phyloP scores from a whole-genome alignment of 2,113 vertebrate genomes.

The Myocastor coypus region DNA sequence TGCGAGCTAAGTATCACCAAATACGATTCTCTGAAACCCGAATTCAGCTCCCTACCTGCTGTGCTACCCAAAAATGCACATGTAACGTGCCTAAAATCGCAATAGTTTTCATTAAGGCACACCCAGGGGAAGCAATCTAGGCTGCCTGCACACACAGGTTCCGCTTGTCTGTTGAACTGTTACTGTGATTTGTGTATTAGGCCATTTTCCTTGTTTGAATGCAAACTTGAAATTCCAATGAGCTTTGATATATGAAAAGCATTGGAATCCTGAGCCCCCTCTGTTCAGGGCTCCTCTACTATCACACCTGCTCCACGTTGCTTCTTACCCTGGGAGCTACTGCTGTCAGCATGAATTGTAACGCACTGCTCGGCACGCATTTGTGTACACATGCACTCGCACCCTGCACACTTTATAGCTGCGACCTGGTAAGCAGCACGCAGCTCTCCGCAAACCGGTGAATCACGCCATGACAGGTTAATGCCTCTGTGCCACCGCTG shows the following conservation, averaged over 20 bases:
- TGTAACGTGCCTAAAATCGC: background rate
- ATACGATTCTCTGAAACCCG: background rate
- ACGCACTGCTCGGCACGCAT: background rate
- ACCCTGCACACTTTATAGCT: background rate
- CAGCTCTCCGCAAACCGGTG: slow-evolving; percentile 55
- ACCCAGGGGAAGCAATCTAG: background rate
- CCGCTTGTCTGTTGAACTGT: background rate
- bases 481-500: slow-evolving; percentile 42
- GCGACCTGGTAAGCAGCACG: background rate
- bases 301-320: background rate
- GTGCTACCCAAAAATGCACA: background rate
- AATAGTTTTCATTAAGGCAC: background rate
- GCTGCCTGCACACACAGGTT: background rate
- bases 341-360: background rate
- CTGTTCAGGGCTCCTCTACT: background rate
- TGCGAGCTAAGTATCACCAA: background rate
- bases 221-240: background rate
- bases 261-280: background rate
- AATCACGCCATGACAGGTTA: slow-evolving; percentile 68
- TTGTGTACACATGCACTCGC: background rate
- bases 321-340: background rate
- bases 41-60: background rate
- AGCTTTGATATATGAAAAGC: background rate
- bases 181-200: background rate
- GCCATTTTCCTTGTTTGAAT: background rate